A percentile compares a stretch with the other conserved stretches of the same genome.
These are phyloP conservation scores for Muscina levida DNA, from an alignment of 2,888 invertebrate species.

Conservation along the genomic window DNA sequence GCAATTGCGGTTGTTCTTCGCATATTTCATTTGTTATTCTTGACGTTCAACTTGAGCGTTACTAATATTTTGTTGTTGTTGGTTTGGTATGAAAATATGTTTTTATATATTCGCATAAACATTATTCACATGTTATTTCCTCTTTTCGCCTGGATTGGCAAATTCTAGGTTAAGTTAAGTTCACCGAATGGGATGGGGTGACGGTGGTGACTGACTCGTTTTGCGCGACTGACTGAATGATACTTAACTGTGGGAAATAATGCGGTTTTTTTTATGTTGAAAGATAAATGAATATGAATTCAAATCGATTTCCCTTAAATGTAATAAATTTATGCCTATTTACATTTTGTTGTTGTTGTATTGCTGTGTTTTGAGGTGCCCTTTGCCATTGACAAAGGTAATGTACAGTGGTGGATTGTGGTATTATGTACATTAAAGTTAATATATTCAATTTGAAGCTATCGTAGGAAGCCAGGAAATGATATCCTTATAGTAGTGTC, in stretches of 20 bases:
- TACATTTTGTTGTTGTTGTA: too few species aligned
- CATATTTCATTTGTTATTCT: conserved; percentile 12
- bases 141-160: background rate
- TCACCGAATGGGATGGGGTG: background rate
- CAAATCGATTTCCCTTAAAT: conserved; percentile 18
- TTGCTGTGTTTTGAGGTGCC: too few species aligned
- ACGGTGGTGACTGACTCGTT: background rate
- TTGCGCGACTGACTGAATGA: background rate
- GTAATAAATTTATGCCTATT: background rate
- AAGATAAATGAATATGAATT: conserved; percentile 16
- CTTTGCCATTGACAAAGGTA: too few species aligned
- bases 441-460: too few species aligned
- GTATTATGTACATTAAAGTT: too few species aligned
- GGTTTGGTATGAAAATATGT: conserved; percentile 39
- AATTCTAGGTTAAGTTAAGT: background rate
- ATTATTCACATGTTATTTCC: conserved; percentile 26
- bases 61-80: conserved; percentile 38
- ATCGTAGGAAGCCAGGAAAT: too few species aligned
- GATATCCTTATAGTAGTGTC: too few species aligned
- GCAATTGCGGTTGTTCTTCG: too few species aligned
- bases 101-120: conserved; percentile 21
- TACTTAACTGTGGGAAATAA: conserved; percentile 18
- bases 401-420: too few species aligned
- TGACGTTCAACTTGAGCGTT: conserved; percentile 26
- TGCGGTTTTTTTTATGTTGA: conserved; percentile 17